A percentile compares a stretch with the other conserved stretches of the same genome.
phyloP scores from a whole-genome alignment of 2,113 vertebrate species.

The Conger conger region DNA sequence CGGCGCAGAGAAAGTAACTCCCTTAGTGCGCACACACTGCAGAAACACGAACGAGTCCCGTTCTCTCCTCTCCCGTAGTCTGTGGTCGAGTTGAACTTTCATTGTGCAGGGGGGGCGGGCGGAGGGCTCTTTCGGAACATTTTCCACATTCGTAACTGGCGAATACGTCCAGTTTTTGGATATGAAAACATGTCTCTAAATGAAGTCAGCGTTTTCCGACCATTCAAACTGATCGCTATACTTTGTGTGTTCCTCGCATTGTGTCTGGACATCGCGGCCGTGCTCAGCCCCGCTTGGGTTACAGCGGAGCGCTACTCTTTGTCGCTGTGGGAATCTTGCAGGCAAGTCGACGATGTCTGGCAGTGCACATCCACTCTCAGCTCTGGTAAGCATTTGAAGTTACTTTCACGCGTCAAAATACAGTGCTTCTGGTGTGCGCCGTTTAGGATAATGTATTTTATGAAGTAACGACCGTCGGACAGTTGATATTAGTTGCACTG shows the following conservation, averaged over 20 bases:
- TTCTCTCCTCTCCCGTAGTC: background rate
- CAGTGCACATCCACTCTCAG: constrained; percentile 70
- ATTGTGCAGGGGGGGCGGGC: background rate
- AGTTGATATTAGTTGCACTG: background rate
- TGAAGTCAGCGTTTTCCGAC: constrained; percentile 66
- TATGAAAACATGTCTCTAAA: constrained; percentile 65
- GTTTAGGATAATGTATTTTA: background rate
- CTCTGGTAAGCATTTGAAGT: constrained; percentile 63
- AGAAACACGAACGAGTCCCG: background rate
- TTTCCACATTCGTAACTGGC: background rate
- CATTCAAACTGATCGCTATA: constrained; percentile 75
- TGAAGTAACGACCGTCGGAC: background rate
- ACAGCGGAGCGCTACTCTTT: constrained; percentile 74
- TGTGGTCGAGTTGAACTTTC: constrained; percentile 10
- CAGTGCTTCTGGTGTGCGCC: background rate
- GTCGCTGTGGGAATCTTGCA: constrained; percentile 77
- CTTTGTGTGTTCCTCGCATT: constrained; percentile 74
- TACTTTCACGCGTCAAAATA: background rate
- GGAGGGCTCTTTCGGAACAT: background rate
- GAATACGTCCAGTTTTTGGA: background rate
- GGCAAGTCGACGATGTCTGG: constrained; percentile 55
- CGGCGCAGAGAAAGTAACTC: constrained; percentile 9
- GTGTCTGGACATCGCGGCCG: constrained; percentile 71
- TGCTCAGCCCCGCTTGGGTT: constrained; percentile 78
- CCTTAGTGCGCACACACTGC: background rate